Evolutionary conservation across 2,113 vertebrate genomes (phyloP).

Genomic region (Epinephelus fuscoguttatus): DNA sequence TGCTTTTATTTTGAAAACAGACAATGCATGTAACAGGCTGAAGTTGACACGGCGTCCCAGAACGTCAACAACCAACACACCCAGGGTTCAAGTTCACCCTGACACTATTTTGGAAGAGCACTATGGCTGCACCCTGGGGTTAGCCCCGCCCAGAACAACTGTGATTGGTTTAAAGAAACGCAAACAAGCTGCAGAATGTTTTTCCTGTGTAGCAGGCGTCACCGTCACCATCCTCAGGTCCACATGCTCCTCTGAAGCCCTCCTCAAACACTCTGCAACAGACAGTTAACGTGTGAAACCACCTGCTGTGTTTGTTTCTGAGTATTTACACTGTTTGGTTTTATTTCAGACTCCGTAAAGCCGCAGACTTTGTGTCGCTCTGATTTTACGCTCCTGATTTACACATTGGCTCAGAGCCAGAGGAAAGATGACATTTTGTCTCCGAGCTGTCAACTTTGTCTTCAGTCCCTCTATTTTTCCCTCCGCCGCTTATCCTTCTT

Average conservation of each 20-base stretch:
- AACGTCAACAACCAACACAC: no score
- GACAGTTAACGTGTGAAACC: not conserved
- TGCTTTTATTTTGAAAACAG: no score
- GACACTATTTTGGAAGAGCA: no score
- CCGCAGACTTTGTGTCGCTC: conserved; percentile 13
- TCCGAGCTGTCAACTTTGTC: conserved; percentile 28
- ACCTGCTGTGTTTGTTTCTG: conserved; percentile 22
- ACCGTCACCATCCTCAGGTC: no score
- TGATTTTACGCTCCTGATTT: conserved; percentile 34
- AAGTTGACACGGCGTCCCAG: no score
- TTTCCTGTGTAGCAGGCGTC: no score
- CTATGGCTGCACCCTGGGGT: no score
- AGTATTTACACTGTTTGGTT: conserved; percentile 34
- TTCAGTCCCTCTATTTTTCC: not conserved
- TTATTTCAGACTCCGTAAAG: conserved; percentile 33
- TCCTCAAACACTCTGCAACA: not conserved
- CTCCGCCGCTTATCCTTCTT: conserved; percentile 26
- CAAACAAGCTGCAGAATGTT: no score
- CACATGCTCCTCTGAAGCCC: not conserved
- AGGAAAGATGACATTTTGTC: conserved; percentile 42
- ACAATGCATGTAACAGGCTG: no score
- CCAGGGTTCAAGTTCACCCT: no score
- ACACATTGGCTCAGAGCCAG: conserved; percentile 10
- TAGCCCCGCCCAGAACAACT: no score
- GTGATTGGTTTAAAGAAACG: no score